Evolutionary conservation across 2,888 invertebrate species (phyloP).

Genomic region (Poecilobothrus nobilitatus): DNA sequence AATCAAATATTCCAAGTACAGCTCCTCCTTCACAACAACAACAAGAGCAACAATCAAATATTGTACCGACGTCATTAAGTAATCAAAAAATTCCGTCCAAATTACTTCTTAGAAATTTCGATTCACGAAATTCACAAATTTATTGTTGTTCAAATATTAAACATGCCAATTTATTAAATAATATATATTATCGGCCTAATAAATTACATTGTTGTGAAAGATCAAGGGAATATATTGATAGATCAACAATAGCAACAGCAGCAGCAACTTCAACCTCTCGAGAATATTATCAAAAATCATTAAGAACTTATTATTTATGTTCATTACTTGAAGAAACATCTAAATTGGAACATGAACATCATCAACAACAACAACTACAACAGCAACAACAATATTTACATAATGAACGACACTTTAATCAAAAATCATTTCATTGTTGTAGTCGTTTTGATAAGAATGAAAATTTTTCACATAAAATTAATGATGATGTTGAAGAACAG

Average conservation of each 20-base stretch:
- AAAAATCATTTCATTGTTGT: slow-evolving; percentile 43
- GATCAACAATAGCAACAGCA: slow-evolving; percentile 26
- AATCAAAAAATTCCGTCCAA: slow-evolving; percentile 19
- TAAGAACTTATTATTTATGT: slow-evolving; percentile 45
- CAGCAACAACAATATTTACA: slow-evolving; percentile 17
- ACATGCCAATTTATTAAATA: slow-evolving; percentile 36
- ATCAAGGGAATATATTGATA: slow-evolving; percentile 35
- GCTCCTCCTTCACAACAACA: slow-evolving; percentile 14
- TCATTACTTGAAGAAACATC: slow-evolving; percentile 46
- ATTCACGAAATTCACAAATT: slow-evolving; percentile 30
- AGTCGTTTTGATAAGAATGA: slow-evolving; percentile 35
- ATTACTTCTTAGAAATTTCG: slow-evolving; percentile 7
- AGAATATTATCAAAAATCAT: slow-evolving; percentile 27
- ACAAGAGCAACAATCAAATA: slow-evolving; percentile 34
- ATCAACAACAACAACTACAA: slow-evolving; percentile 28
- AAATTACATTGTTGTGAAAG: slow-evolving; percentile 45
- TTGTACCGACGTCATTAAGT: slow-evolving; percentile 12
- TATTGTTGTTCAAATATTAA: slow-evolving; percentile 42
- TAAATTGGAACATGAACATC: slow-evolving; percentile 23
- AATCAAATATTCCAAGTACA: slow-evolving; percentile 28
- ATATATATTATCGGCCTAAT: slow-evolving; percentile 27
- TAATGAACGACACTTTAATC: slow-evolving; percentile 19
- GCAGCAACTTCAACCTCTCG: neutral
- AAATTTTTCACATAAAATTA: neutral
- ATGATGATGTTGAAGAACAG: neutral